Base-by-base conservation (phyloP, 1,140 invertebrate genomes). In the Lerema accius region DNA sequence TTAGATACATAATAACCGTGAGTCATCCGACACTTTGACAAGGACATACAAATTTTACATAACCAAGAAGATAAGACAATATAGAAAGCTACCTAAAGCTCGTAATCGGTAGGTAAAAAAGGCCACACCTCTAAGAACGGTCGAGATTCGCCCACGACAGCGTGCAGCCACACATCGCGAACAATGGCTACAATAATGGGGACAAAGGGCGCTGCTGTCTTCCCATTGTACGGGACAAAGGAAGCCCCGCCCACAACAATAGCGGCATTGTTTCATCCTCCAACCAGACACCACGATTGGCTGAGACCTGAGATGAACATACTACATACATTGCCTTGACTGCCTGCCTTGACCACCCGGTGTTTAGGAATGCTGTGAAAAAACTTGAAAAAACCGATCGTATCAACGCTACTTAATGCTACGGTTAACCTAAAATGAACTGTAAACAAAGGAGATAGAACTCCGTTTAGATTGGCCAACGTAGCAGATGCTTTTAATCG, bases 161-260 rank as follows among this genome's bases (percentile, higher is more conserved):
- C 42, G 69, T 53, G 62, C 42, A 50, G 63, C 59, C 51, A 60
- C 39, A 71, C 64, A 71, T 15, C 26, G 63, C 69, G 61, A 76
- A 83, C 78, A 78, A 82, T 69, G 55, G 69, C 50, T 67, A 69
- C 28, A 49, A 81, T 72, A 81, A 81, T 73, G 67, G 32, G 23
- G 42, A 81, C 76, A 81, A 81, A 78, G 73, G 78, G 78, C 55
- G 39, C 50, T 23, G 56, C 71, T 78, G 74, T 84, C 84, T 80
- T 84, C 82, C 82, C 73, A 86, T 86, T 86, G 84, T 86, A 60
- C 76, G 63, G 71, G 69, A 86, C 80, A 84, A 86, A 58, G 66
- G 51, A 65, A 48, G 76, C 80, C 71, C 35, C 84, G 78, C 82
- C 80, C 78, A 67, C 68, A 78, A 76, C 78, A 81, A 80, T 78